Percentiles rank a stretch among this genome's conserved stretches.
phyloP scores from a whole-genome alignment of 2,888 invertebrate genomes.

The Nymphalis urticae region DNA sequence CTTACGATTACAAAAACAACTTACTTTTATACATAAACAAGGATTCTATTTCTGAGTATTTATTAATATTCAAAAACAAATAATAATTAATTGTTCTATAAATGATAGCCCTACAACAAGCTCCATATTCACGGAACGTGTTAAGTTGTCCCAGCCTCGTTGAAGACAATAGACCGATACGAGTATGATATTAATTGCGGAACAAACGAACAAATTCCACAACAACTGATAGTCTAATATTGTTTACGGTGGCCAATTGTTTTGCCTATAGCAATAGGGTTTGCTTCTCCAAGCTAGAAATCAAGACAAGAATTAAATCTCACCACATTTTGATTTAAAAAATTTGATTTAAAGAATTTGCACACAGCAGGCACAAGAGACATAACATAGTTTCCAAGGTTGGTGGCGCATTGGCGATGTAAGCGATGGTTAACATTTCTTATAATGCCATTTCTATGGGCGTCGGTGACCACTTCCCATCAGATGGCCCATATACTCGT shows the following conservation, averaged over 20 bases:
- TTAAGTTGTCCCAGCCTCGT: slow-evolving; percentile 4
- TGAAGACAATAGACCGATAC: slow-evolving; percentile 11
- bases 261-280: background rate
- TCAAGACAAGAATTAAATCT: background rate
- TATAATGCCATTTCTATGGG: too few relatives aligned
- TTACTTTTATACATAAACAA: too few relatives aligned
- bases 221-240: slow-evolving; percentile 2
- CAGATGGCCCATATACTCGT: too few relatives aligned
- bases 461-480: too few relatives aligned
- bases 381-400: too few relatives aligned
- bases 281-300: background rate
- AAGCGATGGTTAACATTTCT: too few relatives aligned
- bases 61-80: background rate
- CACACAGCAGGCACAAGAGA: too few relatives aligned
- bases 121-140: slow-evolving; percentile 5
- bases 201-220: background rate
- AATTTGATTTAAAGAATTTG: too few relatives aligned
- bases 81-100: background rate
- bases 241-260: background rate
- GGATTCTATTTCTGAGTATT: too few relatives aligned
- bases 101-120: background rate
- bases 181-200: slow-evolving; percentile 5
- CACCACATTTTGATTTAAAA: too few relatives aligned
- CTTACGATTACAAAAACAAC: too few relatives aligned
- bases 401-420: too few relatives aligned